Evolutionary conservation across 2,113 vertebrate genomes (phyloP).

Genomic region (Hippoglossus stenolepis): DNA sequence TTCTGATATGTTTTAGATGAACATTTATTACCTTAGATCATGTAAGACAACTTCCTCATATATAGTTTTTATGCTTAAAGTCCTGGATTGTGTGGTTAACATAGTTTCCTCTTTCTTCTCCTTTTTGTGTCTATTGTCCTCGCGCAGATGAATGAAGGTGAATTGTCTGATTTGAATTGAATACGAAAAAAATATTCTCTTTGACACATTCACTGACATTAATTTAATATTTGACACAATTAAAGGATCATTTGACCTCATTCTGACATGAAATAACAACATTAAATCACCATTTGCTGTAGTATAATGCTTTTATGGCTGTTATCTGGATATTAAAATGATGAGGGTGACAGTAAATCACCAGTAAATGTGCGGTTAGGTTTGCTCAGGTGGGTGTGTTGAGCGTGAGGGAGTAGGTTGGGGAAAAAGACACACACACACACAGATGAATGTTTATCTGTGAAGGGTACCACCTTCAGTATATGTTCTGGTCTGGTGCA

Average conservation of each 20-base stretch:
- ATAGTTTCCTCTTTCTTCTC: not conserved
- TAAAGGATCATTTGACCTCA: not conserved
- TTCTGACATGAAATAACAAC: not conserved
- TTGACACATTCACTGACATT: not conserved
- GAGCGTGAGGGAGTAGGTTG: too few relatives aligned
- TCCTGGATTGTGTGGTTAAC: not conserved
- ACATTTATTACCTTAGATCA: not conserved
- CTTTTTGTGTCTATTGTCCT: not conserved
- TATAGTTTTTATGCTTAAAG: not conserved
- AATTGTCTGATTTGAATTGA: not conserved
- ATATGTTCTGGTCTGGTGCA: conserved; percentile 46
- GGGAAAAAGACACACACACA: not conserved
- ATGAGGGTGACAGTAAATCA: not conserved
- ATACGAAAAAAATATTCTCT: not conserved
- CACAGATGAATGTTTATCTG: conserved; percentile 15
- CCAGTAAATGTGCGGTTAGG: not conserved
- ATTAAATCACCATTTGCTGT: not conserved
- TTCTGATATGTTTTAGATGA: not conserved
- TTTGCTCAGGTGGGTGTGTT: conserved; percentile 1
- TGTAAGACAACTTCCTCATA: not conserved
- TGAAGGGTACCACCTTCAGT: conserved; percentile 48
- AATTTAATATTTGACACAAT: not conserved
- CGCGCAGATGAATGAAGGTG: not conserved
- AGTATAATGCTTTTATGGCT: not conserved
- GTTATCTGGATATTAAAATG: not conserved